phyloP scores from a whole-genome alignment of 2,797 vertebrate genomes.

The Platalea minor region DNA sequence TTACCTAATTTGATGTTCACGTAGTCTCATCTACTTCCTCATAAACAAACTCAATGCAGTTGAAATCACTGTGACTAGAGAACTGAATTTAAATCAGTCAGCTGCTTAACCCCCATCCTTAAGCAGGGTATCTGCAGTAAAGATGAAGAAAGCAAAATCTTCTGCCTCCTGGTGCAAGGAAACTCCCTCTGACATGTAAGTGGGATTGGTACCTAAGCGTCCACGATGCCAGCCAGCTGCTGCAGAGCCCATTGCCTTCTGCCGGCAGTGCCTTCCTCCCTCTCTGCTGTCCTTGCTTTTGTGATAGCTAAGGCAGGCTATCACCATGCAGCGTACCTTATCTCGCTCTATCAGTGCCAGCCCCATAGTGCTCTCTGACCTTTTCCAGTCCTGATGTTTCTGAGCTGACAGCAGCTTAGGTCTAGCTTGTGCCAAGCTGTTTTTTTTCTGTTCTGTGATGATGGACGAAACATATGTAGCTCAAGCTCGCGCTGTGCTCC shows the following conservation, averaged over 20 bases:
- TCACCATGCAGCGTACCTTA: not conserved
- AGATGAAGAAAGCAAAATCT: not conserved
- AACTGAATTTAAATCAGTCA: not conserved
- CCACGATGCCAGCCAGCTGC: not conserved
- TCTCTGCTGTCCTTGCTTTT: not conserved
- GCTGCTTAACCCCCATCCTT: not conserved
- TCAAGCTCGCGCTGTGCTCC: not conserved
- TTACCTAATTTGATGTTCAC: not conserved
- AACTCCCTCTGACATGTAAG: not conserved
- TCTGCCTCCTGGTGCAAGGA: not conserved
- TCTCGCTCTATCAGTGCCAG: not conserved
- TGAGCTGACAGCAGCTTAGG: not conserved
- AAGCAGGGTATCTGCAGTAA: not conserved
- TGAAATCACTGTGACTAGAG: not conserved
- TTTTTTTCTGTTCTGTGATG: not conserved
- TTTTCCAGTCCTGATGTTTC: slow-evolving; percentile 24
- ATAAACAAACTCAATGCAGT: not conserved
- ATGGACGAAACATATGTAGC: not conserved
- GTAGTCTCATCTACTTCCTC: not conserved
- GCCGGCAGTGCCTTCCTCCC: not conserved
- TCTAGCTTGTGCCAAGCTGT: not conserved
- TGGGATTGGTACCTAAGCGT: not conserved
- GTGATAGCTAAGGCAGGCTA: not conserved
- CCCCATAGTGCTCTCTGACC: not conserved
- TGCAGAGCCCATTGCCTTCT: not conserved